Evolutionary conservation across 2,888 invertebrate species (phyloP), one percentile per base, ranked within the genome.

Genomic region (Coelinius sp.): DNA sequence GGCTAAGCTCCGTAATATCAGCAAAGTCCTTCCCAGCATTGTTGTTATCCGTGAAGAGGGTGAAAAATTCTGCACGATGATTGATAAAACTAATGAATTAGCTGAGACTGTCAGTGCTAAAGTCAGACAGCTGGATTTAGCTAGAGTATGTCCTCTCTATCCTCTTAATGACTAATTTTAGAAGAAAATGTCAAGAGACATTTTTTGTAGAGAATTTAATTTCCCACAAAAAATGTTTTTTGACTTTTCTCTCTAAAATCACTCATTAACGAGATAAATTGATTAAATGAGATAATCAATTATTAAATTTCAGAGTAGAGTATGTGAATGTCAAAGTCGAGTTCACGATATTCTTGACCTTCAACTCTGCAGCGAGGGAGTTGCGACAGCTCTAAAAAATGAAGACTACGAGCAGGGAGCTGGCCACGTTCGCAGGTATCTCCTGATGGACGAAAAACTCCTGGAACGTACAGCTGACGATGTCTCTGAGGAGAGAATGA

Each of bases 341-440:
- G 98, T 99, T 0, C 96, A 97, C 82, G 98, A 99, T 86, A 91
- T 99, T 44, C 93, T 98, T 73, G 98, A 99, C 86, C 90, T 99
- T 66, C 97, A 98, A 88, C 90, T 97, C 71, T 99, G 99, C 86
- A 97, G 97, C 63, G 96, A 98, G 86, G 99, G 98, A n/a, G 99
- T 99, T 0, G 95, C 97, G 77, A 93, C 95, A 64, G 98, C 99
- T 0, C 93, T 99, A 68, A 92, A 93, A 76, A 95, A 96, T 79
- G 97, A 98, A 88, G 97, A 99, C 87, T 99, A 95, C 89, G 99
- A 99, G 88, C 94, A 95, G 89, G 97, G 98, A 68, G 98, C 99
- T 10, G 96, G 93, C 0, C 98, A 98, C 85, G 95, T 99, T 56
- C 96, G 98, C 80, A 91, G 99, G 52, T 98, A 97, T 88, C 90